Percentiles rank a stretch among this genome's conserved stretches.
Evolutionary conservation across 1,140 invertebrate genomes (phyloP).

Genomic region (Dreissena rostriformis): DNA sequence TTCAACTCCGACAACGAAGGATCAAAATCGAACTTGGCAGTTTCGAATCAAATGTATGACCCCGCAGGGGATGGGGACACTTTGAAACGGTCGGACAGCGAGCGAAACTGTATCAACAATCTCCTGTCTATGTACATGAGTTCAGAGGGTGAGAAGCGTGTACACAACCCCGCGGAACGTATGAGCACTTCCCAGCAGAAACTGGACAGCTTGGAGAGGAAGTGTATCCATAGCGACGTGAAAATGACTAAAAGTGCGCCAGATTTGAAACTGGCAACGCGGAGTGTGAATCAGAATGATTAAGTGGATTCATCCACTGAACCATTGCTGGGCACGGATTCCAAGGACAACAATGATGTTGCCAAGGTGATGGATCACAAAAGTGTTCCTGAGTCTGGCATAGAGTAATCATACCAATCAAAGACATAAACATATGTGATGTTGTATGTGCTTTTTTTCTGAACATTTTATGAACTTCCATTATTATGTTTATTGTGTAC

Average conservation of each 20-base stretch:
- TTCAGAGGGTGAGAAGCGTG: conserved; percentile 8
- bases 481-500: too few species aligned
- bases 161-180: background rate
- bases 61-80: background rate
- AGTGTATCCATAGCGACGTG: conserved; percentile 1
- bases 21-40: conserved; percentile 22
- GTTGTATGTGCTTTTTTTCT: too few species aligned
- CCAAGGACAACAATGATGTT: too few species aligned
- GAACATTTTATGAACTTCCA: too few species aligned
- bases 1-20: conserved; percentile 60
- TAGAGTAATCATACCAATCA: too few species aligned
- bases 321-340: background rate
- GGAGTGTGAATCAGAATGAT: background rate
- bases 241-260: conserved; percentile 49
- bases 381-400: too few species aligned
- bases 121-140: conserved; percentile 37
- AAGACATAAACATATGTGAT: too few species aligned
- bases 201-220: background rate
- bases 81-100: conserved; percentile 21
- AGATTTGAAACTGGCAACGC: conserved; percentile 23
- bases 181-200: conserved; percentile 26
- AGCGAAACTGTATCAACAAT: conserved; percentile 40
- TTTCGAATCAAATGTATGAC: conserved; percentile 5
- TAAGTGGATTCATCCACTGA: background rate
- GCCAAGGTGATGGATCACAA: too few species aligned